Evolutionary conservation across 2,888 invertebrate species (phyloP), one percentile per base, ranked within the genome.

Genomic region (Phengaris arion): DNA sequence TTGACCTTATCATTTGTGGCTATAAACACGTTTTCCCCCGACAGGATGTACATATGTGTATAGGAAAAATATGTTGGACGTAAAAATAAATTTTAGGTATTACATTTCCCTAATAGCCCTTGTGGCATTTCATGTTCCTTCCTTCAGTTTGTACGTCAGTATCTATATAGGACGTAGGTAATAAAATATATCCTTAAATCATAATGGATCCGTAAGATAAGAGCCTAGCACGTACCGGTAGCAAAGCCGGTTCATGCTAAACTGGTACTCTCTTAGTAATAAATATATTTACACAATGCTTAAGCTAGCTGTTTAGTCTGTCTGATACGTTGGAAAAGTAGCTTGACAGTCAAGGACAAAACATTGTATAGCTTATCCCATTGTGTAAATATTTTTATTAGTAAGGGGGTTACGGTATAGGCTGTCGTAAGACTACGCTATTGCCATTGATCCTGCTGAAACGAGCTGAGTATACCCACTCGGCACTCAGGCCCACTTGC

Each of bases 131-230:
- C 22, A 4, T 59, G 22, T 59, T 9, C 22, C 59, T 22, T 59
- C 59, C 59, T 57, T 59, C 22, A 48, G 6, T 7, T 48, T 22
- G 22, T 22, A 22, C 10, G 22, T 59, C 59, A 22, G 59, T 9
- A 12, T 5, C 4, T 7, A 52, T 54, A 9, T 15, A 22, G 59
- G 22, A 22, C 59, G 15, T 22, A 59, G 10, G 22, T 22, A 10
- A 59, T 59, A 59, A 59, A 59, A 22, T 15, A 59, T 22, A 15
- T 59, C 9, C 59, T 22, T 59, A 22, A 9, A 59, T 59, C 59
- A 15, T 59, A 59, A 59, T 59, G 22, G 15, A 59, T 59, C 59
- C 59, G 59, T 59, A 5, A 48, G 59, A 59, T 59, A 59, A 59
- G 22, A 0, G 22, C 22, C 22, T 57, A 15, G 59, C 22, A 22